phyloP scores from a whole-genome alignment of 2,113 vertebrate genomes.

The Notarius lentiginosus region DNA sequence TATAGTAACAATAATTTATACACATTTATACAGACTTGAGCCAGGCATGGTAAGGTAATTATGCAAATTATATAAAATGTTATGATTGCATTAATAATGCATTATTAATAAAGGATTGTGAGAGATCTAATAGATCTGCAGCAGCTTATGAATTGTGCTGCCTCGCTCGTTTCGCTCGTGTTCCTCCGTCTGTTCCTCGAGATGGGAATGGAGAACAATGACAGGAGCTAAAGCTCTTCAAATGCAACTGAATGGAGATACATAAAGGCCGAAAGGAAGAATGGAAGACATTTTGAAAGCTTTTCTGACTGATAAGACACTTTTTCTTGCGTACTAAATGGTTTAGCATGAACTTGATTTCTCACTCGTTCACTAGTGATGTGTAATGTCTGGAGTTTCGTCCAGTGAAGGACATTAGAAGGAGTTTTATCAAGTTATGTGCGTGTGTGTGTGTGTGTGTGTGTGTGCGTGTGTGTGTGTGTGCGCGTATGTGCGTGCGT shows the following conservation, averaged over 20 bases:
- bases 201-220: background rate
- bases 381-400: background rate
- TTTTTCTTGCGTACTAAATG: background rate
- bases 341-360: background rate
- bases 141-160: background rate
- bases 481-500: background rate
- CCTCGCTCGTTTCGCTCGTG: background rate
- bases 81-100: background rate
- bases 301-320: background rate
- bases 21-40: background rate
- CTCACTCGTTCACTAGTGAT: background rate
- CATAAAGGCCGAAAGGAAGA: conserved; percentile 2
- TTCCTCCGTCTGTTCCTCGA: background rate
- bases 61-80: background rate
- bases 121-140: background rate
- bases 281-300: background rate
- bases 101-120: background rate
- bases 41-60: background rate
- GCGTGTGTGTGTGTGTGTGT: background rate
- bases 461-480: background rate
- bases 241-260: background rate
- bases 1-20: background rate
- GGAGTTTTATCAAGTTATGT: background rate
- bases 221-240: background rate
- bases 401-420: background rate